Percentiles rank a stretch among this genome's conserved stretches.
phyloP scores from a whole-genome alignment of 2,113 vertebrate genomes.

The Scytalopus superciliaris region DNA sequence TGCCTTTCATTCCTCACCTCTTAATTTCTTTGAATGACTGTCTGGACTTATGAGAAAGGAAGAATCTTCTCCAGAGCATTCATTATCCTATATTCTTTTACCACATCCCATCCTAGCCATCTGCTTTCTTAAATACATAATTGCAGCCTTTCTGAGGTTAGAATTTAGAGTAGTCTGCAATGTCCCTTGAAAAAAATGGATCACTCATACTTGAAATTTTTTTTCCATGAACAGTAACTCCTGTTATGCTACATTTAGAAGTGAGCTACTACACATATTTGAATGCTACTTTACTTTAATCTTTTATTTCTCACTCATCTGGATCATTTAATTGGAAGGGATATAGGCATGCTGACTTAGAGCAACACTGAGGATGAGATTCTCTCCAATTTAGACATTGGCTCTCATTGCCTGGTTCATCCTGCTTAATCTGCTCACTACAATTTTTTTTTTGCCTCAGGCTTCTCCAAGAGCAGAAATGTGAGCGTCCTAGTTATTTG shows the following conservation, averaged over 20 bases:
- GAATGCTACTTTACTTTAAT: neutral
- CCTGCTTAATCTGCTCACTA: neutral
- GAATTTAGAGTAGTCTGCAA: neutral
- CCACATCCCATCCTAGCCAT: neutral
- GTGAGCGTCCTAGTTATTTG: neutral
- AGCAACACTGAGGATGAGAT: neutral
- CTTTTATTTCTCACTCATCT: neutral
- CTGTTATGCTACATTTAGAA: neutral
- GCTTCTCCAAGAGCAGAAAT: neutral
- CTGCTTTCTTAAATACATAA: constrained; percentile 14
- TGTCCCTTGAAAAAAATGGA: neutral
- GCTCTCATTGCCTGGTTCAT: neutral
- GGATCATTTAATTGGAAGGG: neutral
- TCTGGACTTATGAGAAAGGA: neutral
- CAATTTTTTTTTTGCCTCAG: neutral
- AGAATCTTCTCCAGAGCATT: constrained; percentile 33
- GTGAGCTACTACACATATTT: neutral
- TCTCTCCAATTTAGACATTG: neutral
- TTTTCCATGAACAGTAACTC: neutral
- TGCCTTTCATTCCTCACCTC: constrained; percentile 25
- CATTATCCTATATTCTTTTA: constrained; percentile 7
- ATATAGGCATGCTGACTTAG: neutral
- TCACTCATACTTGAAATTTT: neutral
- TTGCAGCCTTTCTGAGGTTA: neutral
- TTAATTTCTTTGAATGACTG: constrained; percentile 37